phyloP scores from a whole-genome alignment of 2,888 invertebrate species.

The Arenicola marina region DNA sequence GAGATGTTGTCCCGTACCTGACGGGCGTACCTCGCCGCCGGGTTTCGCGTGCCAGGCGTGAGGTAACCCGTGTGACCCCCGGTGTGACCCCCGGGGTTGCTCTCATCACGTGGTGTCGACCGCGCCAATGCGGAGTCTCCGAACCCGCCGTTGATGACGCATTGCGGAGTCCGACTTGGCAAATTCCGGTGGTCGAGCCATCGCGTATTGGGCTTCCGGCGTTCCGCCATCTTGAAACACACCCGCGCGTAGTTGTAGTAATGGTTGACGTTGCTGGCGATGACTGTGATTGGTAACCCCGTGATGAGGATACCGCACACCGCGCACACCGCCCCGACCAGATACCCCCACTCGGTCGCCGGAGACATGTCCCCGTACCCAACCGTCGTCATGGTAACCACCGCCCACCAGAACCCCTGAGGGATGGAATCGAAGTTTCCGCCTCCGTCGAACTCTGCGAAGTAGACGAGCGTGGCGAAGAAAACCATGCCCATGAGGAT shows the following conservation, averaged over 20 bases:
- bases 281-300: conserved; percentile 25
- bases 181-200: no score
- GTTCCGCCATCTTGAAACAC: conserved; percentile 8
- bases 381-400: conserved; percentile 28
- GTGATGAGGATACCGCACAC: conserved; percentile 19
- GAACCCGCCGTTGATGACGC: no score
- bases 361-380: conserved; percentile 26
- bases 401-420: conserved; percentile 24
- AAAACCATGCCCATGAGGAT: conserved; percentile 25
- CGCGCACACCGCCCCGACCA: conserved; percentile 21
- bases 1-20: no score
- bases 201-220: not conserved
- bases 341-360: conserved; percentile 12
- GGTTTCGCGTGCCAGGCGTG: no score
- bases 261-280: conserved; percentile 26
- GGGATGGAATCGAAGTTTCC: conserved; percentile 17
- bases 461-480: conserved; percentile 24
- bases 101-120: no score
- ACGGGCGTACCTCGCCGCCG: no score
- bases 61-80: no score
- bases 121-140: no score
- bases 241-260: conserved; percentile 17
- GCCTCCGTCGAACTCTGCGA: conserved; percentile 18
- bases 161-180: no score
- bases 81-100: no score